Conservation (phyloP, 2,113 vertebrate species). For the Megaptera novaeangliae region DNA sequence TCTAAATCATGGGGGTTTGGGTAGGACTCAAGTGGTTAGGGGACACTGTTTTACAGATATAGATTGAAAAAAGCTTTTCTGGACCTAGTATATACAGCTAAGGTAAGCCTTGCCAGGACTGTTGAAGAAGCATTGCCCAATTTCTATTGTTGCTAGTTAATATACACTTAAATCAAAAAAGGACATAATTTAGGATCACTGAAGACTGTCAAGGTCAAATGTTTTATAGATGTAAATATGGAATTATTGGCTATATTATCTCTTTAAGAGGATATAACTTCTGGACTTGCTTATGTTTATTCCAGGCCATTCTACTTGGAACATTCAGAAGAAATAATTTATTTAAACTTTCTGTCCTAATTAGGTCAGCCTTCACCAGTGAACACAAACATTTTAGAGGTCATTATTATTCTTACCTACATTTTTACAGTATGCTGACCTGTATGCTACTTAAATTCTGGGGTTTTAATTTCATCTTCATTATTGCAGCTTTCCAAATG, state of each 20-base stretch:
- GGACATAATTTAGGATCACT: neutral
- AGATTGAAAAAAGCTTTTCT: neutral
- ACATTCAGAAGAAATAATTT: neutral
- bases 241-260: neutral
- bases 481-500: constrained; percentile 73
- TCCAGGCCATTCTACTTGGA: neutral
- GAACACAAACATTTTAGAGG: constrained; percentile 35
- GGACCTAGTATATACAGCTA: neutral
- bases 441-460: constrained; percentile 75
- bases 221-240: neutral
- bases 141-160: neutral
- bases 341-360: constrained; percentile 13
- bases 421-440: constrained; percentile 69
- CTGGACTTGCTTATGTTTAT: neutral
- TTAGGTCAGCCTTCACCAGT: constrained; percentile 57
- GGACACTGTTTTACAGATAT: neutral
- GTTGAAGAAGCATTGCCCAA: neutral
- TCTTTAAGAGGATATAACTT: neutral
- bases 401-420: constrained; percentile 53
- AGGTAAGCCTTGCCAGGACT: neutral
- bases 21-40: neutral
- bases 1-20: neutral
- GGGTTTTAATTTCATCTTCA: constrained; percentile 76
- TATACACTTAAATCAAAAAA: neutral
- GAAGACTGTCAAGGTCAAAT: neutral